Evolutionary conservation across 1,140 invertebrate species (phyloP).

Genomic region (Microplitis mediator): DNA sequence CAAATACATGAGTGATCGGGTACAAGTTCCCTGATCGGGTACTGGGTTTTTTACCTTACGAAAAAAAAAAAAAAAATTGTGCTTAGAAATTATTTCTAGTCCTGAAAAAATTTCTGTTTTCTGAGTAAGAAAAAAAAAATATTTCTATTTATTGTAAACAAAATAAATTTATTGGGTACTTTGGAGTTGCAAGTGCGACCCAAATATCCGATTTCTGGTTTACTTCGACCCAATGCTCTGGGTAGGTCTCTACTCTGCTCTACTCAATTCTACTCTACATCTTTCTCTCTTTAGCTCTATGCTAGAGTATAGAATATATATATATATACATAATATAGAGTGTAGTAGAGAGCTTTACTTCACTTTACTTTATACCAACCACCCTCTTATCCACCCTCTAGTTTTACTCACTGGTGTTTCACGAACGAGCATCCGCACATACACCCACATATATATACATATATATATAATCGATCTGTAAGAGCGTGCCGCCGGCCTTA

Average conservation of each 20-base stretch:
- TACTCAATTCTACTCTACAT: too few species aligned
- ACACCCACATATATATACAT: neutral
- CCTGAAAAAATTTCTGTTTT: too few species aligned
- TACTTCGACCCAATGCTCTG: neutral
- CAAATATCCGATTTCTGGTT: conserved; percentile 15
- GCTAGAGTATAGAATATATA: neutral
- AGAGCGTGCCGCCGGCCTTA: conserved; percentile 26
- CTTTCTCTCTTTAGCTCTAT: neutral
- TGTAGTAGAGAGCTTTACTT: neutral
- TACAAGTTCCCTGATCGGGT: too few species aligned
- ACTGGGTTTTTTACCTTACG: too few species aligned
- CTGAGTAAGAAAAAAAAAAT: too few species aligned
- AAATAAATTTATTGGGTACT: neutral
- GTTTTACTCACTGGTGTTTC: neutral
- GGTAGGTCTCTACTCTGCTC: too few species aligned
- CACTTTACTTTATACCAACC: neutral
- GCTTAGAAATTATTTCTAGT: too few species aligned
- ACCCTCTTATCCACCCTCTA: neutral
- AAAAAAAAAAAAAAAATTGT: too few species aligned
- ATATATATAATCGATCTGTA: conserved; percentile 23
- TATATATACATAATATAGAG: too few species aligned
- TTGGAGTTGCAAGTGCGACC: conserved; percentile 12
- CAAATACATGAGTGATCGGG: too few species aligned
- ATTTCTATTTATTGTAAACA: neutral
- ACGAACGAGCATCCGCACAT: conserved; percentile 4